Conservation (phyloP, 2,888 invertebrate species). For the Meteorus cinctellus region DNA sequence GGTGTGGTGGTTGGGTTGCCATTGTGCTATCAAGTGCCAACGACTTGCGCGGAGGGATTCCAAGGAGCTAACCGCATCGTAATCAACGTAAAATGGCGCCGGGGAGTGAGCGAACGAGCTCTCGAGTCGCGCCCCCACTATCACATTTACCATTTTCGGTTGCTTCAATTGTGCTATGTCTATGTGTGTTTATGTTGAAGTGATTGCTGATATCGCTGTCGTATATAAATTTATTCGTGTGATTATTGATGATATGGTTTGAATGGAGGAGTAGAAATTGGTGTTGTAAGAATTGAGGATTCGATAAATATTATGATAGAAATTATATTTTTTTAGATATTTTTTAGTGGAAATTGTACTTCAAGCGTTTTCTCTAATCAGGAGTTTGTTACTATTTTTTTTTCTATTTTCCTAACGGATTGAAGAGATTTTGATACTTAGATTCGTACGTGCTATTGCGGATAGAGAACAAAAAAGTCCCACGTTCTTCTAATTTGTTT, state of each 20-base stretch:
- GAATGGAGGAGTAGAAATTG: neutral
- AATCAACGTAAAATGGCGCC: constrained; percentile 71
- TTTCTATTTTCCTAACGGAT: too few relatives aligned
- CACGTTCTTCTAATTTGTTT: too few relatives aligned
- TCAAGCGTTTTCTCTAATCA: too few relatives aligned
- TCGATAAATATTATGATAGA: too few relatives aligned
- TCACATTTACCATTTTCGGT: neutral
- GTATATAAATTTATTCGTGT: neutral
- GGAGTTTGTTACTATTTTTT: too few relatives aligned
- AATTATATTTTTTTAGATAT: too few relatives aligned
- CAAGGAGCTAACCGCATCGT: constrained; percentile 69
- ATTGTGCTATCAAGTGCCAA: constrained; percentile 50
- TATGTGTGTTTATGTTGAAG: too few relatives aligned
- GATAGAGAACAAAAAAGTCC: too few relatives aligned
- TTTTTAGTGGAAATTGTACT: too few relatives aligned
- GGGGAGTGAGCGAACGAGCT: constrained; percentile 52
- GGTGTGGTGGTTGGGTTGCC: constrained; percentile 44
- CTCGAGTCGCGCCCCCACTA: constrained; percentile 18
- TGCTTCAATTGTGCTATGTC: neutral
- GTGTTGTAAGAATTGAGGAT: neutral
- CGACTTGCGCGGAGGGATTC: constrained; percentile 54
- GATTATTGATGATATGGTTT: neutral
- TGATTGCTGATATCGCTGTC: too few relatives aligned
- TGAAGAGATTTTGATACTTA: too few relatives aligned
- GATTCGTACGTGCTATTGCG: too few relatives aligned